phyloP scores from a whole-genome alignment of 2,888 invertebrate genomes.

The Ochlodes sylvanus region DNA sequence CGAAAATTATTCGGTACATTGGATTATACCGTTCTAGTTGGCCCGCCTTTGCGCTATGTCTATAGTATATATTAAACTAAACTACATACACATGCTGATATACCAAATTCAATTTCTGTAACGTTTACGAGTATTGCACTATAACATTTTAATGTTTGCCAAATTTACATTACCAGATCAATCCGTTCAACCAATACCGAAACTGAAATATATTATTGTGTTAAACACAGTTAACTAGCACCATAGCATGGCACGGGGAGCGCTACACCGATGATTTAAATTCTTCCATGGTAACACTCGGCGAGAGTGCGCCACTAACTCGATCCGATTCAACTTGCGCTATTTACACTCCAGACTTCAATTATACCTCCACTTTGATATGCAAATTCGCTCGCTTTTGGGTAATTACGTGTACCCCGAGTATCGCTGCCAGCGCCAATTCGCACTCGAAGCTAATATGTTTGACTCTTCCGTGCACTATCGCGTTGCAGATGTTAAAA shows the following conservation, averaged over 20 bases:
- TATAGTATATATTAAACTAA: too few species aligned
- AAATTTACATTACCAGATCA: neutral
- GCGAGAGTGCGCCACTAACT: constrained; percentile 74
- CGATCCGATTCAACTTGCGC: constrained; percentile 79
- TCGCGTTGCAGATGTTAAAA: constrained; percentile 6
- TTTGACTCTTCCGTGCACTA: constrained; percentile 33
- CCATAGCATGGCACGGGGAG: neutral
- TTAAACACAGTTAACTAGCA: neutral
- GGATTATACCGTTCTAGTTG: neutral
- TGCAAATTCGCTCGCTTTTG: constrained; percentile 80
- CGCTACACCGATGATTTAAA: constrained; percentile 13
- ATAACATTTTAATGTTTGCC: too few species aligned
- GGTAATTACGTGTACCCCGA: constrained; percentile 74
- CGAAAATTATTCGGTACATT: neutral
- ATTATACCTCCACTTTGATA: constrained; percentile 82
- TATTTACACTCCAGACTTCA: constrained; percentile 80
- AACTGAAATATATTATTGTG: neutral
- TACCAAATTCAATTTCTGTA: too few species aligned
- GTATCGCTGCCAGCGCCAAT: constrained; percentile 36
- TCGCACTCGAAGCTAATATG: constrained; percentile 25
- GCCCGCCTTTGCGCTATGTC: too few species aligned
- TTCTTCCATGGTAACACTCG: constrained; percentile 62
- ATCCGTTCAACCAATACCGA: neutral
- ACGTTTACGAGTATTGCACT: too few species aligned
- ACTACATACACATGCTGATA: too few species aligned